Conservation (phyloP, 2,797 vertebrate genomes). For the Acanthopagrus latus region DNA sequence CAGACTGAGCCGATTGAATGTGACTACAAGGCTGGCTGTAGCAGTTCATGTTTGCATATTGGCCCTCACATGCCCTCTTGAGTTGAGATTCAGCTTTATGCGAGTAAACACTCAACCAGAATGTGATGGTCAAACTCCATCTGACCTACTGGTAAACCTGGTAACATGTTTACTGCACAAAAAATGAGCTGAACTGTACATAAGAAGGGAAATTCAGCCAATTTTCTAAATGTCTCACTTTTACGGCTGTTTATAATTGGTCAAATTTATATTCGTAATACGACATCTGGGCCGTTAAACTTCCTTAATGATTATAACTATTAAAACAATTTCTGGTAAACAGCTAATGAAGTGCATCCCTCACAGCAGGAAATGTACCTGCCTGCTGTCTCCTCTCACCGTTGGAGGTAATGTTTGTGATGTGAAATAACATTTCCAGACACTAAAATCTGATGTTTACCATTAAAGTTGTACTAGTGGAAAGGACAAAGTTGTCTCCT, state of each 20-base stretch:
- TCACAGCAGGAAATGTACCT: background rate
- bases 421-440: background rate
- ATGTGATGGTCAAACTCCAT: slow-evolving; percentile 40
- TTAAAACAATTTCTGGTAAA: slow-evolving; percentile 30
- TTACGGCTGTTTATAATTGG: slow-evolving; percentile 26
- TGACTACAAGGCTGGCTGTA: background rate
- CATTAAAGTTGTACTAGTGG: no score
- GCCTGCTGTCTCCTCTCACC: slow-evolving; percentile 9
- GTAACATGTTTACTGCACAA: slow-evolving; percentile 42
- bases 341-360: background rate
- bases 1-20: slow-evolving; percentile 17
- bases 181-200: slow-evolving; percentile 35
- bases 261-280: slow-evolving; percentile 25
- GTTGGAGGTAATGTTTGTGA: background rate
- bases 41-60: slow-evolving; percentile 28
- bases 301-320: slow-evolving; percentile 9
- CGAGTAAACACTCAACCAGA: slow-evolving; percentile 22
- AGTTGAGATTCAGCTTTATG: slow-evolving; percentile 21
- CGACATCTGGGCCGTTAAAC: slow-evolving; percentile 34
- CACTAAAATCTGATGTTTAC: background rate
- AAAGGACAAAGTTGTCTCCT: no score
- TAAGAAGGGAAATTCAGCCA: slow-evolving; percentile 2
- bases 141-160: slow-evolving; percentile 63
- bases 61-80: slow-evolving; percentile 8
- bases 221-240: slow-evolving; percentile 22